Percentiles rank a stretch among this genome's conserved stretches.
phyloP scores from a whole-genome alignment of 2,888 invertebrate genomes.

The Stenotaenia linearis region DNA sequence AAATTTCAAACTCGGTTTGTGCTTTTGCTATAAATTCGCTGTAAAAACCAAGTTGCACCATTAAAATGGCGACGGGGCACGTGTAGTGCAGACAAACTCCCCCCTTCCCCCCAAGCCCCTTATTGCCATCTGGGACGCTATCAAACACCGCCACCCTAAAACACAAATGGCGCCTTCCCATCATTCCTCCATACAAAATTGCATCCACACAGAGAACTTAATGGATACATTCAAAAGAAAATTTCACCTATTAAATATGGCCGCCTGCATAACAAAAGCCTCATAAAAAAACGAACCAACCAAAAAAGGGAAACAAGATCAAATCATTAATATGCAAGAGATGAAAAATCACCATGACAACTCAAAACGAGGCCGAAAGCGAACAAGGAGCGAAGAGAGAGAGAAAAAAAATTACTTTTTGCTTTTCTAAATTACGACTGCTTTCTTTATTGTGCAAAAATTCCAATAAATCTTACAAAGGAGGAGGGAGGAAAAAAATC shows the following conservation, averaged over 20 bases:
- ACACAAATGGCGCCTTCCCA: conserved; percentile 30
- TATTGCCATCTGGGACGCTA: conserved; percentile 9
- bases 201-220: conserved; percentile 24
- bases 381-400: not conserved
- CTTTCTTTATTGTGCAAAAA: conserved; percentile 14
- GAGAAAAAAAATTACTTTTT: not conserved
- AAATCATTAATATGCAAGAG: conserved; percentile 23
- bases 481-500: not conserved
- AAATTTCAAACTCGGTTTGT: conserved; percentile 24
- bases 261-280: conserved; percentile 29
- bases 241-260: conserved; percentile 32
- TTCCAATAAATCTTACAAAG: conserved; percentile 15
- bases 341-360: not conserved
- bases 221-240: conserved; percentile 31
- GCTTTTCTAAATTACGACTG: not conserved
- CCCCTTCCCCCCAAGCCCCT: not conserved
- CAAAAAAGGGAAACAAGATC: conserved; percentile 13
- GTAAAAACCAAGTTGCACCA: conserved; percentile 28
- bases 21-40: conserved; percentile 16
- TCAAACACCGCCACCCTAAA: conserved; percentile 22
- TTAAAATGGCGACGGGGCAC: conserved; percentile 22
- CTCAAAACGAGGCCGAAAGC: not conserved
- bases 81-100: conserved; percentile 7
- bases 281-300: conserved; percentile 21
- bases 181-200: conserved; percentile 30